A percentile compares a stretch with the other conserved stretches of the same genome.
phyloP scores from a whole-genome alignment of 2,888 invertebrate species.

The Tetheella fluctuosa region DNA sequence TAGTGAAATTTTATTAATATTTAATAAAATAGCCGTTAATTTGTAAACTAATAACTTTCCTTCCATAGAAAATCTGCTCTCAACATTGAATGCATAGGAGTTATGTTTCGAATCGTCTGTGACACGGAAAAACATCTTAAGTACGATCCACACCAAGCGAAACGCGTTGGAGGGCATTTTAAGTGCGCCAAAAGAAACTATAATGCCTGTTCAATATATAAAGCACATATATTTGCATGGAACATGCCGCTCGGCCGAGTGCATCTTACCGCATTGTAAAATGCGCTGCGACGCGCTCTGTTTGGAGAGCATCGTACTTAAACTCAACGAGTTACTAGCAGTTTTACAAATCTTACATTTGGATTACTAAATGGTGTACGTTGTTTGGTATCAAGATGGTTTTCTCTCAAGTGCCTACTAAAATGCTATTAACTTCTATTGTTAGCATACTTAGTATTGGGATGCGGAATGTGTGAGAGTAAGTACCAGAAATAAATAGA shows the following conservation, averaged over 20 bases:
- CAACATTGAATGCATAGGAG: constrained; percentile 26
- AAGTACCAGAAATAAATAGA: background rate
- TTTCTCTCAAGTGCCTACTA: constrained; percentile 60
- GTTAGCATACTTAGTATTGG: constrained; percentile 38
- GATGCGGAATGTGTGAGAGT: constrained; percentile 28
- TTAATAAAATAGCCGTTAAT: constrained; percentile 38
- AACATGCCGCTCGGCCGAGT: no score
- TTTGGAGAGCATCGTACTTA: no score
- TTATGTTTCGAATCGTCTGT: constrained; percentile 9
- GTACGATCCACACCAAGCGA: no score
- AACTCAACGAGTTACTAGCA: background rate
- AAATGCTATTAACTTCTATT: constrained; percentile 40
- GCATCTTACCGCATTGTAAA: background rate
- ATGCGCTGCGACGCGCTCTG: no score
- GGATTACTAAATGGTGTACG: background rate
- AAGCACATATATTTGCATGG: no score
- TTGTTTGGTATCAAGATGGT: background rate
- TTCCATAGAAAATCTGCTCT: constrained; percentile 38
- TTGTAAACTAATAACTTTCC: constrained; percentile 39
- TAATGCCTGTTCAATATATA: no score
- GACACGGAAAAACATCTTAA: background rate
- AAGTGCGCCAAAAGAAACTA: no score
- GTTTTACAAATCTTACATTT: background rate
- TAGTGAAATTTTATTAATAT: constrained; percentile 41
- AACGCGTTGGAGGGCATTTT: no score